Evolutionary conservation across 2,888 invertebrate genomes (phyloP).

Genomic region (Tholera decimalis): DNA sequence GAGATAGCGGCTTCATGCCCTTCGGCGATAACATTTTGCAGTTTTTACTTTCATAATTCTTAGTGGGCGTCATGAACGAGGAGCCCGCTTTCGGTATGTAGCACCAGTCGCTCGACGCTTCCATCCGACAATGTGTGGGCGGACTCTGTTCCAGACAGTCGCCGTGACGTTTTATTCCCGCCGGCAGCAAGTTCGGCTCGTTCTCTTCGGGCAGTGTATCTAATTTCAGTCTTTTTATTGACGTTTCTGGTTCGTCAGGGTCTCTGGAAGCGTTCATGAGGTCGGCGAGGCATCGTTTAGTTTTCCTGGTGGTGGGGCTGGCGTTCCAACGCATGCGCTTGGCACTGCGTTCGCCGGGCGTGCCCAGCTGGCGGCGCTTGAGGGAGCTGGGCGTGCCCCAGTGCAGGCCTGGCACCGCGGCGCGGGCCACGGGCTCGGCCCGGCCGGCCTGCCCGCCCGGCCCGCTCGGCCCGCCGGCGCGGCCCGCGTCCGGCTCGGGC

Average conservation of each 20-base stretch:
- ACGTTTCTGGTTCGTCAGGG: conserved; percentile 68
- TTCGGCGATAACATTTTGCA: conserved; percentile 77
- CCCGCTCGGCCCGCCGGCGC: conserved; percentile 70
- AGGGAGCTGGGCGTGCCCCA: conserved; percentile 89
- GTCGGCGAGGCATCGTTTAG: conserved; percentile 85
- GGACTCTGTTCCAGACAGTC: conserved; percentile 70
- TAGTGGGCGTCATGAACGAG: conserved; percentile 82
- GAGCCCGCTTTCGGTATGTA: conserved; percentile 76
- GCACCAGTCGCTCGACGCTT: conserved; percentile 70
- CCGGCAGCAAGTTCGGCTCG: conserved; percentile 65
- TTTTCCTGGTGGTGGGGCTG: conserved; percentile 66
- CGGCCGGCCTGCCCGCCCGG: conserved; percentile 78
- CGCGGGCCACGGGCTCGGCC: conserved; percentile 71
- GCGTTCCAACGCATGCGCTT: conserved; percentile 65
- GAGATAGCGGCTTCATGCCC: conserved; percentile 72
- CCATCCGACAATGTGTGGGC: conserved; percentile 61
- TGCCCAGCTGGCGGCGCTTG: conserved; percentile 79
- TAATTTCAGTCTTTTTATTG: conserved; percentile 73
- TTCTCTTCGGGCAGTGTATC: conserved; percentile 66
- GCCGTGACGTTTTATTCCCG: conserved; percentile 78
- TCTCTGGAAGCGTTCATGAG: conserved; percentile 79
- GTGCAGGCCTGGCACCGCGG: conserved; percentile 64
- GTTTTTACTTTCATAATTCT: conserved; percentile 74
- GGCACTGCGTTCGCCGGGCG: conserved; percentile 69
- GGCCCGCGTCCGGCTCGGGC: conserved; percentile 84